Conservation (phyloP, 2,797 vertebrate genomes). For the Perodicticus potto region DNA sequence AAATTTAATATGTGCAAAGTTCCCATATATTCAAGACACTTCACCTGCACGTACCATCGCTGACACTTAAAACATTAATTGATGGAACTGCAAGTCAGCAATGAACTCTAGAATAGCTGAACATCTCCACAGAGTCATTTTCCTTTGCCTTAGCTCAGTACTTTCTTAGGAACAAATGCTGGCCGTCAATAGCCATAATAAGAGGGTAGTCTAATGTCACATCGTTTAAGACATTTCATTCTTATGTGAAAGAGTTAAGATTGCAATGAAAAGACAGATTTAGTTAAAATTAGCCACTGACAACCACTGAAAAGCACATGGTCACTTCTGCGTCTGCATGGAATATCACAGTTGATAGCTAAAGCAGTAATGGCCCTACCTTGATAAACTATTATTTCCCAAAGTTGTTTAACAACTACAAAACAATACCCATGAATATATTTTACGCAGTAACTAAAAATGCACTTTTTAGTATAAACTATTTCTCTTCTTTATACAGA, state of each 20-base stretch:
- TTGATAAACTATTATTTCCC: background rate
- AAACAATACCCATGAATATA: constrained; percentile 67
- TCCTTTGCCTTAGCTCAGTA: constrained; percentile 58
- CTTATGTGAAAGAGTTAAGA: constrained; percentile 71
- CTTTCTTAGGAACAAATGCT: constrained; percentile 63
- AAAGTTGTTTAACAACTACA: constrained; percentile 65
- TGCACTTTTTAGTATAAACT: background rate
- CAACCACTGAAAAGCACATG: constrained; percentile 65
- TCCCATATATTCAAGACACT: constrained; percentile 39
- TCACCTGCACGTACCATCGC: background rate
- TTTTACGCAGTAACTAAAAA: constrained; percentile 69
- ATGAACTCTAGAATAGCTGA: constrained; percentile 38
- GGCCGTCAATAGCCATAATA: constrained; percentile 65
- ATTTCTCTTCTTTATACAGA: background rate
- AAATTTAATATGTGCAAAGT: constrained; percentile 65
- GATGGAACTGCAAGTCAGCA: constrained; percentile 37
- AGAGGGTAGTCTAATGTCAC: constrained; percentile 68
- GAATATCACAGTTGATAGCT: constrained; percentile 20
- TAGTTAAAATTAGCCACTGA: constrained; percentile 30
- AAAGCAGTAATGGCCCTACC: background rate
- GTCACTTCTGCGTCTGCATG: constrained; percentile 7
- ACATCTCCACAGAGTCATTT: background rate
- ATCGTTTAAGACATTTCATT: constrained; percentile 69
- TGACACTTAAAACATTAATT: constrained; percentile 64
- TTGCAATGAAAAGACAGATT: constrained; percentile 62